phyloP scores from a whole-genome alignment of 2,888 invertebrate genomes.

The Drosophila eohydei region DNA sequence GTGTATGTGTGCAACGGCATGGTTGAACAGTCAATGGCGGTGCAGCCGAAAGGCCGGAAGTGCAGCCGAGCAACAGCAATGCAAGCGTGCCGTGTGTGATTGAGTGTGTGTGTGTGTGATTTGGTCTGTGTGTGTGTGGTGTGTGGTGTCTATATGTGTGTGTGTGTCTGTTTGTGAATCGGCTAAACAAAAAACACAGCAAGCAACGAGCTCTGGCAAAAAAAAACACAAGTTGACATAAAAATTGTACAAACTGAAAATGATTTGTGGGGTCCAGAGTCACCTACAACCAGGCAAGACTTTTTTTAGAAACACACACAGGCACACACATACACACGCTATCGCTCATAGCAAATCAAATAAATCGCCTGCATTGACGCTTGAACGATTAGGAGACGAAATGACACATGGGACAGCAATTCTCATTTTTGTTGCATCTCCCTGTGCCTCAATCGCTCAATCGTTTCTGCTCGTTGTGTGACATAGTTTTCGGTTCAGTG shows the following conservation, averaged over 20 bases:
- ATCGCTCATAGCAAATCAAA: constrained; percentile 36
- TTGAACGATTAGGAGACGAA: constrained; percentile 49
- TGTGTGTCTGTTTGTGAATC: constrained; percentile 18
- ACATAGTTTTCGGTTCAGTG: constrained; percentile 39
- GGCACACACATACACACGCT: not conserved
- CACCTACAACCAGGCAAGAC: constrained; percentile 15
- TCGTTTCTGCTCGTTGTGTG: constrained; percentile 3
- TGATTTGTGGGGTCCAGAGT: constrained; percentile 65
- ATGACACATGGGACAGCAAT: constrained; percentile 48
- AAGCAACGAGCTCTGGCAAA: constrained; percentile 29
- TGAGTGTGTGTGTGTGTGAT: constrained; percentile 2
- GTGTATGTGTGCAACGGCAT: constrained; percentile 44
- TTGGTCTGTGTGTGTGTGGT: constrained; percentile 20
- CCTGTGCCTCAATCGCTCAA: not conserved
- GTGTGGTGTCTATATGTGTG: constrained; percentile 11
- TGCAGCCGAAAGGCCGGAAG: constrained; percentile 69
- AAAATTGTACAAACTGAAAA: constrained; percentile 77
- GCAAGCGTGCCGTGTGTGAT: constrained; percentile 45
- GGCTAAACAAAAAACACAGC: constrained; percentile 67
- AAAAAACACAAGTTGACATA: constrained; percentile 65
- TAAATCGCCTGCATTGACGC: constrained; percentile 55
- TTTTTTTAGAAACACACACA: constrained; percentile 9
- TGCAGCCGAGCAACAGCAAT: constrained; percentile 72
- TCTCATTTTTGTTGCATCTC: constrained; percentile 32
- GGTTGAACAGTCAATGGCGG: constrained; percentile 74